These are phyloP conservation scores for Limanda limanda DNA, from an alignment of 2,113 vertebrate genomes.

Conservation along the genomic window DNA sequence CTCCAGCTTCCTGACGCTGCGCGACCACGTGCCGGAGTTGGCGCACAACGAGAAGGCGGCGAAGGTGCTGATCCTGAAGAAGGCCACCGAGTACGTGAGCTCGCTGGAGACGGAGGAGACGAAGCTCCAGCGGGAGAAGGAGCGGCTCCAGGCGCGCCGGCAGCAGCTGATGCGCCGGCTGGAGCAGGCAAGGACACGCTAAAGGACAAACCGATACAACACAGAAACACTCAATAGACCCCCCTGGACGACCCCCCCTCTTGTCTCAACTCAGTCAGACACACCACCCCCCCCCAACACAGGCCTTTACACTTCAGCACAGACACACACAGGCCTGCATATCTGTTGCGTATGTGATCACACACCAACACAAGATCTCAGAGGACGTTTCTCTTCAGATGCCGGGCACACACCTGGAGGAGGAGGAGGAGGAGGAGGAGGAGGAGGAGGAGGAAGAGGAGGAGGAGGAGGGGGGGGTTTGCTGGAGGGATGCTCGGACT, in stretches of 20 bases:
- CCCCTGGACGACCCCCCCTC: slow-evolving; percentile 46
- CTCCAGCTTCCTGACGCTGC: slow-evolving; percentile 95
- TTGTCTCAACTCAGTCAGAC: slow-evolving; percentile 36
- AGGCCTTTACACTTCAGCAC: slow-evolving; percentile 52
- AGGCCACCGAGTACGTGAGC: slow-evolving; percentile 94
- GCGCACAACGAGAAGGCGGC: slow-evolving; percentile 97
- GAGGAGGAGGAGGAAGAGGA: background rate
- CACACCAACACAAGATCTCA: slow-evolving; percentile 57
- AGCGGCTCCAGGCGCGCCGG: slow-evolving; percentile 88
- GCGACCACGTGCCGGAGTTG: slow-evolving; percentile 97
- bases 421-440: slow-evolving; percentile 1
- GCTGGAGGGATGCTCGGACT: slow-evolving; percentile 80
- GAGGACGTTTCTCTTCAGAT: slow-evolving; percentile 59
- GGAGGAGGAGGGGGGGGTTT: slow-evolving; percentile 15
- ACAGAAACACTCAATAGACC: slow-evolving; percentile 66
- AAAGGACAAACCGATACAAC: slow-evolving; percentile 70
- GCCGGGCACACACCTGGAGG: slow-evolving; percentile 42
- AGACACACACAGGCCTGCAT: slow-evolving; percentile 48
- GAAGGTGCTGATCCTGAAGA: slow-evolving; percentile 98
- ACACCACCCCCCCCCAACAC: slow-evolving; percentile 14
- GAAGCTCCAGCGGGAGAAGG: slow-evolving; percentile 91
- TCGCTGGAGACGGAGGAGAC: slow-evolving; percentile 91
- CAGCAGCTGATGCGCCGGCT: slow-evolving; percentile 92
- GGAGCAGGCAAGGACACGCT: slow-evolving; percentile 95
- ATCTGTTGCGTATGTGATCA: slow-evolving; percentile 39